phyloP scores from a whole-genome alignment of 2,888 invertebrate species.

The Torymus aiolomorphi region DNA sequence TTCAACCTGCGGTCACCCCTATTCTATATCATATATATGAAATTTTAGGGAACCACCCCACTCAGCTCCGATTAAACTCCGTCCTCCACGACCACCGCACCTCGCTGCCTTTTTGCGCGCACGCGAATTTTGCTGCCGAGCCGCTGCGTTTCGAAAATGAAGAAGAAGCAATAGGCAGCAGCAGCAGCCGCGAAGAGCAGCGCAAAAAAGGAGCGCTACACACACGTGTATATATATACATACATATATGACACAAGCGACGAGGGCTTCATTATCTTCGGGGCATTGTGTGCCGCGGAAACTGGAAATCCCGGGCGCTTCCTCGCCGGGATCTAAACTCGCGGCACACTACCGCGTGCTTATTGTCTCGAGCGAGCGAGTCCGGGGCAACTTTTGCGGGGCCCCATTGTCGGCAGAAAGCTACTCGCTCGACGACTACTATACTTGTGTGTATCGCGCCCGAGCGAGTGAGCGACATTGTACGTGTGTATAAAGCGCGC shows the following conservation, averaged over 20 bases:
- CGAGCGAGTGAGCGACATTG: too few relatives aligned
- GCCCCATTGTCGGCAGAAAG: slow-evolving; percentile 47
- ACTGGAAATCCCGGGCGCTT: slow-evolving; percentile 57
- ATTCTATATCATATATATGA: too few relatives aligned
- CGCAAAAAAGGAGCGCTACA: background rate
- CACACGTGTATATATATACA: too few relatives aligned
- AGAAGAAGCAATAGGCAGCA: background rate
- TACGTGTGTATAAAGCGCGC: too few relatives aligned
- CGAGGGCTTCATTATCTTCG: slow-evolving; percentile 52
- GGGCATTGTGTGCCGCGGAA: slow-evolving; percentile 54
- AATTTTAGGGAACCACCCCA: too few relatives aligned
- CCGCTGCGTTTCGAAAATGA: background rate
- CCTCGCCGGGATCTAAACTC: slow-evolving; percentile 40
- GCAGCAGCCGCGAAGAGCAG: background rate
- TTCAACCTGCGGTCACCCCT: too few relatives aligned
- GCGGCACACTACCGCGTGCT: slow-evolving; percentile 62
- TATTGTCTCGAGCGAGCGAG: slow-evolving; percentile 59
- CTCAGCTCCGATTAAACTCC: too few relatives aligned
- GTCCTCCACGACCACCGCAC: too few relatives aligned
- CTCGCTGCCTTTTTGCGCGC: too few relatives aligned
- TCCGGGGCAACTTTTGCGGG: slow-evolving; percentile 52
- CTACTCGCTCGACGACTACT: slow-evolving; percentile 40
- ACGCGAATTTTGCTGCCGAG: background rate
- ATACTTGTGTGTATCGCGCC: slow-evolving; percentile 6
- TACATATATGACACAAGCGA: too few relatives aligned